These are phyloP conservation scores for Pseudorectes ferrugineus DNA, from an alignment of 2,113 vertebrate species.

Conservation along the genomic window DNA sequence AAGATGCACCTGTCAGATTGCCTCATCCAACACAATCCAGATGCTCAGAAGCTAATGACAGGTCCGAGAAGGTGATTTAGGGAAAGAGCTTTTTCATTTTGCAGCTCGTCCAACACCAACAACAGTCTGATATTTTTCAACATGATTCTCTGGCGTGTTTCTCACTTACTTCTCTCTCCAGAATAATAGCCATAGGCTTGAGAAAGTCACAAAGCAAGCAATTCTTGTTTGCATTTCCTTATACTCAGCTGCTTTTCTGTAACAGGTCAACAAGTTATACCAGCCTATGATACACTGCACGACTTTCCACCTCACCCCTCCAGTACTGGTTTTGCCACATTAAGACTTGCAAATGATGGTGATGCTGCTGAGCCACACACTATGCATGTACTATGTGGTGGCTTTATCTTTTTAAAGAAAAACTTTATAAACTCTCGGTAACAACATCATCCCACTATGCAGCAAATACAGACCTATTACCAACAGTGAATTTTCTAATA, in stretches of 20 bases:
- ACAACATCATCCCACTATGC: background rate
- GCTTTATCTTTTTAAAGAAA: background rate
- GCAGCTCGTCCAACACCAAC: background rate
- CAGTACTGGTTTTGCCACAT: background rate
- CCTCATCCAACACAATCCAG: background rate
- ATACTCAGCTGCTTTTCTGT: background rate
- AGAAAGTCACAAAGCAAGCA: background rate
- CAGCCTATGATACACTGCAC: background rate
- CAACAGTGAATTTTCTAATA: background rate
- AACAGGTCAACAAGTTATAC: background rate
- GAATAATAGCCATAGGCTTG: background rate
- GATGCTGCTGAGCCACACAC: background rate
- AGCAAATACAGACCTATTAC: background rate
- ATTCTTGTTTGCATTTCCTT: background rate
- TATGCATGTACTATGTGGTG: rapidly evolving
- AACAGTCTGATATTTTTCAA: background rate
- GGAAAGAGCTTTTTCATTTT: background rate
- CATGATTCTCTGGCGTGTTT: background rate
- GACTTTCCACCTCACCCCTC: background rate
- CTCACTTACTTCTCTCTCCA: background rate
- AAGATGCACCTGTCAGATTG: background rate
- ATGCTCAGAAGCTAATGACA: background rate
- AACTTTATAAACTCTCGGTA: background rate
- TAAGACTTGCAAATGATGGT: background rate
- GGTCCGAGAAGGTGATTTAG: background rate